Conservation (phyloP, 2,888 invertebrate species). For the Agrilus biguttatus region DNA sequence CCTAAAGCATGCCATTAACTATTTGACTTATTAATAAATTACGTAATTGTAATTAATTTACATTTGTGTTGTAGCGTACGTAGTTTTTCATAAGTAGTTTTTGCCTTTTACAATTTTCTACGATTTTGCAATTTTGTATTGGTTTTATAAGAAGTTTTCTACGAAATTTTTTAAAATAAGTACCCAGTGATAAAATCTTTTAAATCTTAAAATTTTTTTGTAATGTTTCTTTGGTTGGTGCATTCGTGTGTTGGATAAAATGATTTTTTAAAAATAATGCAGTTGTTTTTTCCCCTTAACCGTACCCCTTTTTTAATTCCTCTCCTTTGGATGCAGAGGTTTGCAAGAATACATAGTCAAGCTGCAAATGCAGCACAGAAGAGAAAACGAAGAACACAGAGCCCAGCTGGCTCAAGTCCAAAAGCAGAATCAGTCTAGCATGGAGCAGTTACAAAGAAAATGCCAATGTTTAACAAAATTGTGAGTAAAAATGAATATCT, state of each 20-base stretch:
- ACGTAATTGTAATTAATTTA: too few relatives aligned
- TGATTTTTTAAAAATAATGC: constrained; percentile 5
- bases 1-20: too few relatives aligned
- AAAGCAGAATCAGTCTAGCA: constrained; percentile 35
- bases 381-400: constrained; percentile 23
- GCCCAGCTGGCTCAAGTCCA: constrained; percentile 30
- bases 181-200: not conserved
- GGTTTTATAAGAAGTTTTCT: too few relatives aligned
- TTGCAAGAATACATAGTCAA: constrained; percentile 29
- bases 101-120: too few relatives aligned
- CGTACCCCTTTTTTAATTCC: constrained; percentile 13
- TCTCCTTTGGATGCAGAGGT: constrained; percentile 26
- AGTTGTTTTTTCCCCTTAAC: constrained; percentile 7
- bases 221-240: not conserved
- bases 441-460: constrained; percentile 45
- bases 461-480: constrained; percentile 46
- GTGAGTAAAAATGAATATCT: constrained; percentile 31
- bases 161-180: too few relatives aligned
- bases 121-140: too few relatives aligned
- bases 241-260: not conserved
- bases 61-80: too few relatives aligned
- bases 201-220: not conserved
- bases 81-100: too few relatives aligned
- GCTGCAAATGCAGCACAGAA: constrained; percentile 23
- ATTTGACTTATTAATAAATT: too few relatives aligned